phyloP scores from a whole-genome alignment of 2,888 invertebrate genomes.

The Trypoxylon attenuatum region DNA sequence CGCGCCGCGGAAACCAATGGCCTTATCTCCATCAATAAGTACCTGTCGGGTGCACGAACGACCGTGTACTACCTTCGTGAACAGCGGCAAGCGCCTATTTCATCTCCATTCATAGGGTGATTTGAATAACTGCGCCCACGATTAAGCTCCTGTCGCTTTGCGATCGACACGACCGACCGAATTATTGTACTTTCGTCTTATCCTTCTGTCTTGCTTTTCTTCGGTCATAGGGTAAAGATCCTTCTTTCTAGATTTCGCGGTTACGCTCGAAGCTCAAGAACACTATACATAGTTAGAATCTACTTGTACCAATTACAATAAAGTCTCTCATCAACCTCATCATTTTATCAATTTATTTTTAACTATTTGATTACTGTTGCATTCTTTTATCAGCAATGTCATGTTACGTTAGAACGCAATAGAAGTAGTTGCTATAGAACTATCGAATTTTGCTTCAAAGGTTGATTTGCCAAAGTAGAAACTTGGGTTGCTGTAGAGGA shows the following conservation, averaged over 20 bases:
- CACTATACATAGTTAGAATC: background rate
- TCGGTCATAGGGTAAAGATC: background rate
- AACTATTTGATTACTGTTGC: too few relatives aligned
- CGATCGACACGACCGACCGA: constrained; percentile 10
- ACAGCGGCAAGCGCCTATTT: constrained; percentile 38
- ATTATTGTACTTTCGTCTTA: background rate
- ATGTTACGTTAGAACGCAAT: too few relatives aligned
- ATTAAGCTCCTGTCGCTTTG: constrained; percentile 3
- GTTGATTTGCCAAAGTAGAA: too few relatives aligned
- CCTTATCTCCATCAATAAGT: constrained; percentile 56
- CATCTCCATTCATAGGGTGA: constrained; percentile 49
- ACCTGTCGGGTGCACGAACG: constrained; percentile 52
- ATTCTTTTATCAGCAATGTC: too few relatives aligned
- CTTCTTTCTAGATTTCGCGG: background rate
- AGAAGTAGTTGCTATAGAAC: too few relatives aligned
- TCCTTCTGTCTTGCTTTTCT: too few relatives aligned
- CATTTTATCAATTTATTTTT: too few relatives aligned
- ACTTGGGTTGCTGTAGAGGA: too few relatives aligned
- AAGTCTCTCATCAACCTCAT: too few relatives aligned
- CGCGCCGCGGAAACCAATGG: constrained; percentile 47
- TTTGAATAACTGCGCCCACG: constrained; percentile 28
- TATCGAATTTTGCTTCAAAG: too few relatives aligned
- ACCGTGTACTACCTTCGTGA: constrained; percentile 37
- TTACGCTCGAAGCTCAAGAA: background rate
- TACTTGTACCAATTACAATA: background rate